A percentile compares a stretch with the other conserved stretches of the same genome.
phyloP scores from a whole-genome alignment of 2,113 vertebrate genomes.

The Coptodon bakossiorum region DNA sequence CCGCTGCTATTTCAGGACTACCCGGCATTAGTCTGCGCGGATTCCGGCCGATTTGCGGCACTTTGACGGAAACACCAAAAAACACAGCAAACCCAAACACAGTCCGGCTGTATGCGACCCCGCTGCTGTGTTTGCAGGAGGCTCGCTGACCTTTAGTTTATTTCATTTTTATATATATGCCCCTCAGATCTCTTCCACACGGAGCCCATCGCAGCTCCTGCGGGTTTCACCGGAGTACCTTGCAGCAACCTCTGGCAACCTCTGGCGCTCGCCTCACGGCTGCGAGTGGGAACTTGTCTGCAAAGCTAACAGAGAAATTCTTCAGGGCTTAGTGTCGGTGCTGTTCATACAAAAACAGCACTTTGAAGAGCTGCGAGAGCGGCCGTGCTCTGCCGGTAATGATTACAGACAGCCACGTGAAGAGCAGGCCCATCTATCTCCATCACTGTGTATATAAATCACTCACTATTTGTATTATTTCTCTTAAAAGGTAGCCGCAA shows the following conservation, averaged over 20 bases:
- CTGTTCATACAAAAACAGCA: slow-evolving; percentile 33
- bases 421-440: not conserved
- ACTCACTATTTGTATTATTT: not conserved
- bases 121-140: slow-evolving; percentile 1
- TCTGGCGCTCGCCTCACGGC: slow-evolving; percentile 37
- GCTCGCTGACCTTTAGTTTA: not conserved
- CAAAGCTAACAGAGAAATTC: slow-evolving; percentile 68
- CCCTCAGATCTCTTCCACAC: not conserved
- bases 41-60: slow-evolving; percentile 45
- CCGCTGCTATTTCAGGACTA: slow-evolving; percentile 25
- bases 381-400: not conserved
- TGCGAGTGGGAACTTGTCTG: slow-evolving; percentile 75
- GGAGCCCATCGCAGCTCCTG: slow-evolving; percentile 42
- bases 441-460: not conserved
- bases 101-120: not conserved
- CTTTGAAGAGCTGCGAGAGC: slow-evolving; percentile 25
- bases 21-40: slow-evolving; percentile 14
- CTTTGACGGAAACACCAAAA: slow-evolving; percentile 44
- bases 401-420: not conserved
- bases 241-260: slow-evolving; percentile 27
- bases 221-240: slow-evolving; percentile 45
- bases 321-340: slow-evolving; percentile 64
- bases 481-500: not conserved
- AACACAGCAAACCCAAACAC: slow-evolving; percentile 10
- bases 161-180: not conserved